These are phyloP conservation scores for Lycophotia porphyrea DNA, from an alignment of 2,888 invertebrate genomes.

Conservation along the genomic window DNA sequence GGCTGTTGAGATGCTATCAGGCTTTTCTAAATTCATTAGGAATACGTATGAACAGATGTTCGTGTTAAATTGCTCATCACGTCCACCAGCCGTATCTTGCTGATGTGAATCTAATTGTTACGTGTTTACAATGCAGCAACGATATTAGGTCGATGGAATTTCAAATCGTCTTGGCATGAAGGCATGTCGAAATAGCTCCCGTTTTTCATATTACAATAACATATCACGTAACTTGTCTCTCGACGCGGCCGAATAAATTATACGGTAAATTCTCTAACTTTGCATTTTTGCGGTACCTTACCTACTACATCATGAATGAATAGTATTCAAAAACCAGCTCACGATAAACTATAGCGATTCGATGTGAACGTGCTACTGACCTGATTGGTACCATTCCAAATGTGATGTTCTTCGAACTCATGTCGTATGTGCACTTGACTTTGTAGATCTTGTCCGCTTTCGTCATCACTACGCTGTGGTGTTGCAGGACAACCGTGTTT, in stretches of 20 bases:
- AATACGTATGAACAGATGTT: conserved; percentile 71
- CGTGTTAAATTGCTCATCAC: conserved; percentile 75
- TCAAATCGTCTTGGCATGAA: conserved; percentile 74
- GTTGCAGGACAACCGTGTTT: conserved; percentile 98
- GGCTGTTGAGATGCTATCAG: conserved; percentile 69
- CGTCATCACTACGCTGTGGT: conserved; percentile 98
- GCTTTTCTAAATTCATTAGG: conserved; percentile 70
- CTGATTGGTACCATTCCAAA: conserved; percentile 99
- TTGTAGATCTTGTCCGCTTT: conserved; percentile 99
- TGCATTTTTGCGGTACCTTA: conserved; percentile 67
- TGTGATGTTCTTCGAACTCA: conserved; percentile 98
- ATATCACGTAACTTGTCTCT: conserved; percentile 77
- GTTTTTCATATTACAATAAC: conserved; percentile 74
- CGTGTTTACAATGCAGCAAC: conserved; percentile 77
- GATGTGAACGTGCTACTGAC: conserved; percentile 83
- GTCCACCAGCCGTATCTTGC: conserved; percentile 67
- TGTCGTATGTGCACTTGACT: conserved; percentile 98
- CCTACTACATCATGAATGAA: conserved; percentile 59
- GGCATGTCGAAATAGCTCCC: conserved; percentile 73
- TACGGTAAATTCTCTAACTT: conserved; percentile 69
- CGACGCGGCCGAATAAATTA: conserved; percentile 75
- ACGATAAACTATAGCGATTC: conserved; percentile 63
- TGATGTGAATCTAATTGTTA: conserved; percentile 79
- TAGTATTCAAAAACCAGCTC: conserved; percentile 59
- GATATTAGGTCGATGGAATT: conserved; percentile 78